A percentile compares a stretch with the other conserved stretches of the same genome.
Conservation (phyloP, 1,140 invertebrate species). For the Dreissena rostriformis region DNA sequence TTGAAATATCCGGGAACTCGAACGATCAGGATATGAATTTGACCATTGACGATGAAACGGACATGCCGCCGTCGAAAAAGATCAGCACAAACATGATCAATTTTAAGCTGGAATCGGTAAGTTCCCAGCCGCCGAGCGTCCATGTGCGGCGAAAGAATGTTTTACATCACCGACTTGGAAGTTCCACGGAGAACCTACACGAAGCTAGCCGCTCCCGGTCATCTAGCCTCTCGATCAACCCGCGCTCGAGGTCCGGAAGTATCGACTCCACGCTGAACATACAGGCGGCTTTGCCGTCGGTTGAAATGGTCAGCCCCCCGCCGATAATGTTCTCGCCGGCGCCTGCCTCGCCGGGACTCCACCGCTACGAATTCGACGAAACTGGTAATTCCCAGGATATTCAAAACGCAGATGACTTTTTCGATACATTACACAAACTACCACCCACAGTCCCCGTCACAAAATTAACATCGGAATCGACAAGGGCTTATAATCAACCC, state of each 20-base stretch:
- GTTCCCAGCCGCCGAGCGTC: slow-evolving; percentile 10
- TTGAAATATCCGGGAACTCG: slow-evolving; percentile 16
- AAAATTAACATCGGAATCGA: too few species aligned
- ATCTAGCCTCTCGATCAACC: not conserved
- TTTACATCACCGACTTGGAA: not conserved
- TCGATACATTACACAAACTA: too few species aligned
- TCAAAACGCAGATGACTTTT: too few species aligned
- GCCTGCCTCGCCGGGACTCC: not conserved
- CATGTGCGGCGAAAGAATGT: not conserved
- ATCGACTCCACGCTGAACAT: not conserved
- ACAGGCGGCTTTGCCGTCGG: not conserved
- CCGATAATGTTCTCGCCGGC: not conserved
- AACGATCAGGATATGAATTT: slow-evolving; percentile 4
- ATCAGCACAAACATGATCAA: too few species aligned
- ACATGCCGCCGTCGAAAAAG: too few species aligned
- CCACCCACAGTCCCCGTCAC: too few species aligned
- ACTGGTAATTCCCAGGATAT: too few species aligned
- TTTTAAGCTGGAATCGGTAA: too few species aligned
- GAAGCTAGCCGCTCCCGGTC: slow-evolving; percentile 1
- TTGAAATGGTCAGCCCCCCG: not conserved
- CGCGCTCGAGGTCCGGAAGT: slow-evolving; percentile 11
- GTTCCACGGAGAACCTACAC: slow-evolving; percentile 12
- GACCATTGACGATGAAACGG: slow-evolving; percentile 13
- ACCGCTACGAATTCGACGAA: too few species aligned
- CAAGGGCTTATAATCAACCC: too few species aligned